Evolutionary conservation across 2,797 vertebrate species (phyloP), one percentile per base, ranked within the genome.

Genomic region (Cossypha caffra): DNA sequence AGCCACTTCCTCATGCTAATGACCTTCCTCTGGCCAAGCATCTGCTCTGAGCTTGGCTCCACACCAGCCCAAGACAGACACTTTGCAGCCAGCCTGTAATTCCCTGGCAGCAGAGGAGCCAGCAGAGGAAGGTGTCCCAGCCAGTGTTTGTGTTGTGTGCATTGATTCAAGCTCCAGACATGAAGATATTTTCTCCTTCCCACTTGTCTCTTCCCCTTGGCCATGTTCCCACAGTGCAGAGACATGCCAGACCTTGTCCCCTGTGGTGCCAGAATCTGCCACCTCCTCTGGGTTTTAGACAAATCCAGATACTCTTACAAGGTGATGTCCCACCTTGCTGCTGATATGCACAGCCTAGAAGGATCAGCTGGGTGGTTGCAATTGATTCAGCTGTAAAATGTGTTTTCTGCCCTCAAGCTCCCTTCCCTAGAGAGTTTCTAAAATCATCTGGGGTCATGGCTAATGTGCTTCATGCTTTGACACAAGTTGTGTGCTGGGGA

Each of bases 191-290:
- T 77, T 59, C 31, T 74, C 69, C 66, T 88, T 74, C 35, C 28
- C 61, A 10, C 23, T 50, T 58, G 13, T 86, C 50, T 68, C 31
- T 51, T 69, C 16, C 54, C n/a, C 43, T 20, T 0, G 5, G 40
- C 23, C 16, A 8, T 0, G 0, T 16, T 86, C 57, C 20, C 0
- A 0, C 29, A 4, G 59, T 0, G 2, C 24, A 73, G 23, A 29
- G 14, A 13, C 31, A 5, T 0, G 0, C 16, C 77, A 80, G 66
- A 8, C 23, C 50, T 59, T 35, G 11, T 9, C 19, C 61, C 43
- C 23, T 45, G n/a, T 51, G 54, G 45, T 45, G 3, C 37, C 45
- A 25, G 38, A 11, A 16, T 17, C 52, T 24, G n/a, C 16, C 31
- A 10, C 54, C 43, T 48, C 37, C 50, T 68, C 28, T 52, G 15